Evolutionary conservation across 1,140 invertebrate genomes (phyloP).

Genomic region (Chironomus striatipennis): DNA sequence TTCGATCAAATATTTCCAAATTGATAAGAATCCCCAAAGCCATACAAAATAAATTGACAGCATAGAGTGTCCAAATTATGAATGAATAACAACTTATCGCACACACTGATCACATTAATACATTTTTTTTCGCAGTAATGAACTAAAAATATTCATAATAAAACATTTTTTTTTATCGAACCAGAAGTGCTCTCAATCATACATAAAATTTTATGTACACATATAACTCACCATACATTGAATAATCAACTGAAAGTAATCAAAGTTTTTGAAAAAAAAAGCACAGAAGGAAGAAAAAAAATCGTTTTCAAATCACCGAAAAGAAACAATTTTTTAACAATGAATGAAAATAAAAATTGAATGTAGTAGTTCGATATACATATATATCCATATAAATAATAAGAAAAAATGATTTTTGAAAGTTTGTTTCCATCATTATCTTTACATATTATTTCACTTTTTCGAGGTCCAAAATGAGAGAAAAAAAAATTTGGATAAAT

Average conservation of each 20-base stretch:
- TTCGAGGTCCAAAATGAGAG: constrained; percentile 2
- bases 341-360: neutral
- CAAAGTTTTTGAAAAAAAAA: neutral
- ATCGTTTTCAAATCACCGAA: constrained; percentile 1
- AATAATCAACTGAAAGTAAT: constrained; percentile 16
- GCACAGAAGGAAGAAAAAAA: neutral
- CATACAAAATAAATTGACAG: too few relatives aligned
- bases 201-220: neutral
- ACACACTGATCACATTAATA: too few relatives aligned
- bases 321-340: constrained; percentile 9
- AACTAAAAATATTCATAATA: too few relatives aligned
- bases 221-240: neutral
- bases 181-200: neutral
- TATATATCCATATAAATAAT: neutral
- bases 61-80: too few relatives aligned
- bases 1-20: too few relatives aligned
- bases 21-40: too few relatives aligned
- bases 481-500: neutral
- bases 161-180: too few relatives aligned
- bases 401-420: constrained; percentile 11
- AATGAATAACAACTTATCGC: too few relatives aligned
- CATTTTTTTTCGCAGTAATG: too few relatives aligned
- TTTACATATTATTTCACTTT: neutral
- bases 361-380: neutral
- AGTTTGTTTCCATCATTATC: constrained; percentile 22